Evolutionary conservation across 1,140 invertebrate genomes (phyloP), one percentile per base, ranked within the genome.

Genomic region (Drosophila pallidifrons): DNA sequence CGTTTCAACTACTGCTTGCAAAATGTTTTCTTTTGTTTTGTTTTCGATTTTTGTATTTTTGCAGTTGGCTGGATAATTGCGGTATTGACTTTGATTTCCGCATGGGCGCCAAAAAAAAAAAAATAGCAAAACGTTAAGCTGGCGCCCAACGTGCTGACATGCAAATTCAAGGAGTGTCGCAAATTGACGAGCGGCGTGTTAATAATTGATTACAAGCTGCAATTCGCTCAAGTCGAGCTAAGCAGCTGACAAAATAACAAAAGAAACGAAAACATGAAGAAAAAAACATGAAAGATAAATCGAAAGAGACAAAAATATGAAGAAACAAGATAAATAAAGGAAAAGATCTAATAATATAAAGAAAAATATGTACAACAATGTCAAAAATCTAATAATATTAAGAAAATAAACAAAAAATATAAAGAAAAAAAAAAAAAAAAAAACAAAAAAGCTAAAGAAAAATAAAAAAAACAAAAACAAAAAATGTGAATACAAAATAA

Each of bases 11-110:
- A 49, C 79, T 66, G 49, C 79, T 66, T 46, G 74, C 82, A 38
- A 10, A 38, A 10, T 38, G 35, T 38, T 38, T 38, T 38, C 7
- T 38, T 38, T 38, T 38, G 35, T 38, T 38, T 38, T 46, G 51
- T 49, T 51, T 71, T 64, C 49, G 46, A 54, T 61, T 64, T 20
- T 47, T 70, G 13, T 25, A n/a, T 46, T 72, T 61, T 83, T 77
- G 54, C 68, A 70, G 49, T 52, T 69, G 65, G 51, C 41, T 43
- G 41, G 41, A 43, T 87, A 86, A 82, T 86, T 88, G 79, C 61
- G 80, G 82, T 76, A 88, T 86, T 86, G 82, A 87, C 79, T 88
- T 88, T 88, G 82, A 75, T 82, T 87, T 87, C 82, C 82, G 82
- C 82, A 81, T 82, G 73, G 80, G 71, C 77, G 82, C 82, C 64